These are phyloP conservation scores for Lycaon pictus DNA, from an alignment of 2,113 vertebrate genomes.

Conservation along the genomic window DNA sequence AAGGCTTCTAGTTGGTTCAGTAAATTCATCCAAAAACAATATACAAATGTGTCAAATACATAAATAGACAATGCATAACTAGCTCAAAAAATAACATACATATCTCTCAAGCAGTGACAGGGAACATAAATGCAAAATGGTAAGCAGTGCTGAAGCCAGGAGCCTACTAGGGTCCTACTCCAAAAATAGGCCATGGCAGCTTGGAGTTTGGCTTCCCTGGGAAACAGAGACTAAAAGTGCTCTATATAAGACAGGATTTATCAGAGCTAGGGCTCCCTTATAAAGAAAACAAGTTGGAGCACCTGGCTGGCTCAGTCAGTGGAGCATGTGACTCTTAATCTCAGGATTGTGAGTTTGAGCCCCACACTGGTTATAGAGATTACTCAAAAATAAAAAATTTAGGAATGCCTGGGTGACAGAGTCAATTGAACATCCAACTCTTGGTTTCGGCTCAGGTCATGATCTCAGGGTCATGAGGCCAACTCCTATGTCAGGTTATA, in stretches of 20 bases:
- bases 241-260: neutral
- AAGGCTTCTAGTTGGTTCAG: neutral
- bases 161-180: neutral
- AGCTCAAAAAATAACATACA: constrained; percentile 22
- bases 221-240: constrained; percentile 27
- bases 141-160: neutral
- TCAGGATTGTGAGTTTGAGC: neutral
- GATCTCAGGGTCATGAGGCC: neutral
- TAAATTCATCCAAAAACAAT: constrained; percentile 44
- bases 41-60: constrained; percentile 1
- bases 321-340: neutral
- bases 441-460: neutral
- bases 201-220: neutral
- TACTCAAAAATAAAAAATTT: neutral
- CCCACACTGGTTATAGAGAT: neutral
- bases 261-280: neutral
- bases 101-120: neutral
- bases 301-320: neutral
- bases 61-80: constrained; percentile 32
- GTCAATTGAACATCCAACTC: neutral
- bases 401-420: neutral
- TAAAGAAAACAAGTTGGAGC: constrained; percentile 8
- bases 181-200: neutral
- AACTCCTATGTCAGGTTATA: neutral
- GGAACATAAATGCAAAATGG: neutral